Conservation (phyloP, 2,113 vertebrate genomes). For the Australoheros scitulus region DNA sequence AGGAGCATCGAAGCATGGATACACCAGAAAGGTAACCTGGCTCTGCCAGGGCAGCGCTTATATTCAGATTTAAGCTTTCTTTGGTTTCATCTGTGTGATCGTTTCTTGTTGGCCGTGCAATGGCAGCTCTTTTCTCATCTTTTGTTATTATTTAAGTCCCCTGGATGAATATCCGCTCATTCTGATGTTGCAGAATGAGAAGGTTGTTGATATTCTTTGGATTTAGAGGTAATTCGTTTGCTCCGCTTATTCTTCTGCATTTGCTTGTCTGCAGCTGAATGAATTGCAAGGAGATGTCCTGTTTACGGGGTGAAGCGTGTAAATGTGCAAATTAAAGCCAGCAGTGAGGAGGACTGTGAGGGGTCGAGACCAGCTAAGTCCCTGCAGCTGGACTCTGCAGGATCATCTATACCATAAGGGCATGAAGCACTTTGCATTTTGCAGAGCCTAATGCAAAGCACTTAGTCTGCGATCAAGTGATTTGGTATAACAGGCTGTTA, state of each 20-base stretch:
- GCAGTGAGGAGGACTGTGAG: neutral
- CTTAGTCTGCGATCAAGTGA: neutral
- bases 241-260: neutral
- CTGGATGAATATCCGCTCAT: no score
- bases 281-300: neutral
- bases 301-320: neutral
- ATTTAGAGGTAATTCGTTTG: neutral
- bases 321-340: neutral
- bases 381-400: constrained; percentile 42
- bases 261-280: no score
- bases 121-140: constrained; percentile 10
- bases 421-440: neutral
- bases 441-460: constrained; percentile 1
- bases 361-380: constrained; percentile 36
- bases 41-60: neutral
- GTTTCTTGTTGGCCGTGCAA: constrained; percentile 6
- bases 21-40: constrained; percentile 57
- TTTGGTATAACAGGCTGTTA: neutral
- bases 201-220: neutral
- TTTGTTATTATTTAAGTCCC: constrained; percentile 3
- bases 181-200: neutral
- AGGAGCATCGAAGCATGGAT: constrained; percentile 56
- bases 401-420: neutral
- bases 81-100: neutral
- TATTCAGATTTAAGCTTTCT: neutral